A percentile compares a stretch with the other conserved stretches of the same genome.
Conservation (phyloP, 2,113 vertebrate species). For the Cacatua alba region DNA sequence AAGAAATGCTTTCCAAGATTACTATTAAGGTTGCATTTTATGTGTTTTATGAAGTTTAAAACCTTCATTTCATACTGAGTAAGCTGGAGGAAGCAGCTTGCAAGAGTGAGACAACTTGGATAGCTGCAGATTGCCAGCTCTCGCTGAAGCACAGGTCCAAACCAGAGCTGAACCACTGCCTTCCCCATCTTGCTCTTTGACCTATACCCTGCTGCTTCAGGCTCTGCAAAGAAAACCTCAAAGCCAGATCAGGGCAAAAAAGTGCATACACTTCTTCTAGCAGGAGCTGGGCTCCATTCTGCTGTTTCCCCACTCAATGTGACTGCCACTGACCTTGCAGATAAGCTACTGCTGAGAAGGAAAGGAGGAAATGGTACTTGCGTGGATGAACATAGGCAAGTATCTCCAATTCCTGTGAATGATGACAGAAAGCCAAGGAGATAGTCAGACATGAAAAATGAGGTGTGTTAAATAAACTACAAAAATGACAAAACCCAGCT, state of each 20-base stretch:
- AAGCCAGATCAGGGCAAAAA: background rate
- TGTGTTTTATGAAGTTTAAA: background rate
- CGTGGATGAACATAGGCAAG: background rate
- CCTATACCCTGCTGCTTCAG: background rate
- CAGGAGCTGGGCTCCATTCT: background rate
- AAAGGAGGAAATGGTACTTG: background rate
- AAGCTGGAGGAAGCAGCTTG: background rate
- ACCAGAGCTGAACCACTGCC: background rate
- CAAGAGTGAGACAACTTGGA: background rate
- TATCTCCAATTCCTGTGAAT: background rate
- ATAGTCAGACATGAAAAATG: background rate
- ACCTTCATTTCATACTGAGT: background rate
- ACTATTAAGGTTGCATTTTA: background rate
- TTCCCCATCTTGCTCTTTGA: background rate
- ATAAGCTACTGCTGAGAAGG: constrained; percentile 2
- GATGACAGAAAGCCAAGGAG: background rate
- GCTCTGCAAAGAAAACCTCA: background rate
- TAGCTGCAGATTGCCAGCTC: background rate
- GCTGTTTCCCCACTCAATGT: background rate
- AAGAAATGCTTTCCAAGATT: background rate
- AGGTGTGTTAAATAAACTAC: background rate
- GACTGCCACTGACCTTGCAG: background rate
- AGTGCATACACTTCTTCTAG: background rate
- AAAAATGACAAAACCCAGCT: background rate
- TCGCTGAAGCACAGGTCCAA: background rate